Conservation (phyloP, 35 echinoderm and acorn worm species). For the Lytechinus variegatus region DNA sequence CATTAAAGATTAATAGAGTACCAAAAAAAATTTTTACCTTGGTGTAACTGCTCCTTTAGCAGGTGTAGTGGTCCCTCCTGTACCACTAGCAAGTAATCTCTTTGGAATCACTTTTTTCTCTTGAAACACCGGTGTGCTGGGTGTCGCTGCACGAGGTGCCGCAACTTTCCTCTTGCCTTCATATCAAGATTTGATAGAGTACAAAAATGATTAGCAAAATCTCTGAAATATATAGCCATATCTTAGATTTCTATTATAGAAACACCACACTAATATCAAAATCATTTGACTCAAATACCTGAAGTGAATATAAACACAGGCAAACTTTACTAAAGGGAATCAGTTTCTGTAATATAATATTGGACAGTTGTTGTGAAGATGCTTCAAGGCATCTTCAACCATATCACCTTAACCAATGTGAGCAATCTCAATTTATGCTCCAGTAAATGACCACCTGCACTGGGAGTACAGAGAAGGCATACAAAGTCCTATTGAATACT, state of each 20-base stretch:
- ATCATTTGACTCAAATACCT: too few relatives aligned
- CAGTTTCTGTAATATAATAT: too few relatives aligned
- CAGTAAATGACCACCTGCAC: too few relatives aligned
- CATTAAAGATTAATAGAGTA: too few relatives aligned
- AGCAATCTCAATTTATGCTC: too few relatives aligned
- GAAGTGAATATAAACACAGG: too few relatives aligned
- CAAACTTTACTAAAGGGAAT: too few relatives aligned
- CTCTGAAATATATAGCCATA: not conserved
- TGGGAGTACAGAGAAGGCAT: too few relatives aligned
- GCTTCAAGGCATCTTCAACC: too few relatives aligned
- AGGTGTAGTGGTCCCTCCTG: not conserved
- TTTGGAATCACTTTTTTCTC: constrained; percentile 63
- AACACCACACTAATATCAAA: not conserved
- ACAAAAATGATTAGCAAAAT: not conserved
- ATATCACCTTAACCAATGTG: too few relatives aligned
- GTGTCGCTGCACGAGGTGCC: constrained; percentile 30
- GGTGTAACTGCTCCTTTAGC: constrained; percentile 2
- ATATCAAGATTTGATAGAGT: not conserved
- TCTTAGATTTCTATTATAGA: not conserved
- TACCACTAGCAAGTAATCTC: constrained; percentile 46
- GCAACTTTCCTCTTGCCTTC: constrained; percentile 39
- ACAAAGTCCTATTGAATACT: too few relatives aligned
- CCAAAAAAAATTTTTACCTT: not conserved
- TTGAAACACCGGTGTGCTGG: constrained; percentile 58
- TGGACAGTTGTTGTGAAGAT: too few relatives aligned